These are phyloP conservation scores for Chelonus formosanus DNA, from an alignment of 2,888 invertebrate species.

Conservation along the genomic window DNA sequence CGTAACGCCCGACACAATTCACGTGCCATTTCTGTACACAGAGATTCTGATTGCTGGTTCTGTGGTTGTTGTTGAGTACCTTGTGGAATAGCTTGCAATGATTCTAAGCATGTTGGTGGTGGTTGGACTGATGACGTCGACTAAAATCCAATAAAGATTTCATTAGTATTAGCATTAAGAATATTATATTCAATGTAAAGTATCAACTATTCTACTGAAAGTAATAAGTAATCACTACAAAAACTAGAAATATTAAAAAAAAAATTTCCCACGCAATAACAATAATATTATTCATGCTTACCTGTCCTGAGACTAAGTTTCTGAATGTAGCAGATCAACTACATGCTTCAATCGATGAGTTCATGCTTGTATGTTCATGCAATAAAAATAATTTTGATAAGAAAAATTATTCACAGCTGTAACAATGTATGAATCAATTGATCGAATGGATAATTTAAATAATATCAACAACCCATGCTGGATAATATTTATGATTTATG, in stretches of 20 bases:
- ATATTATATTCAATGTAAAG: too few species aligned
- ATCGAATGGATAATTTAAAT: too few species aligned
- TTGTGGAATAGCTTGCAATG: conserved; percentile 63
- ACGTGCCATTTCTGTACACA: conserved; percentile 82
- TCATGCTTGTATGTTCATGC: conserved; percentile 53
- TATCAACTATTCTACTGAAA: too few species aligned
- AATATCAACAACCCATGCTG: too few species aligned
- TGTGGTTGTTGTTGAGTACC: conserved; percentile 57
- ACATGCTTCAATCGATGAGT: conserved; percentile 58
- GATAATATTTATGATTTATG: too few species aligned
- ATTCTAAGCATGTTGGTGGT: conserved; percentile 57
- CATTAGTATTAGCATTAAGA: too few species aligned
- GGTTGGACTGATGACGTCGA: conserved; percentile 51
- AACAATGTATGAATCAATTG: too few species aligned
- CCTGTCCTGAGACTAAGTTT: conserved; percentile 12
- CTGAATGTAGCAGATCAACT: conserved; percentile 36
- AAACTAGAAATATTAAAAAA: too few species aligned
- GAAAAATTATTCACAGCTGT: too few species aligned
- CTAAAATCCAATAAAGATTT: conserved; percentile 36
- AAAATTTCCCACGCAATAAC: conserved; percentile 36
- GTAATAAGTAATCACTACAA: too few species aligned
- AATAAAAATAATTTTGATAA: conserved; percentile 8
- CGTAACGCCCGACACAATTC: conserved; percentile 75
- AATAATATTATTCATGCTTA: conserved; percentile 20
- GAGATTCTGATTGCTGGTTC: conserved; percentile 69